Evolutionary conservation across 2,888 invertebrate genomes (phyloP).

Genomic region (Tachina fera): DNA sequence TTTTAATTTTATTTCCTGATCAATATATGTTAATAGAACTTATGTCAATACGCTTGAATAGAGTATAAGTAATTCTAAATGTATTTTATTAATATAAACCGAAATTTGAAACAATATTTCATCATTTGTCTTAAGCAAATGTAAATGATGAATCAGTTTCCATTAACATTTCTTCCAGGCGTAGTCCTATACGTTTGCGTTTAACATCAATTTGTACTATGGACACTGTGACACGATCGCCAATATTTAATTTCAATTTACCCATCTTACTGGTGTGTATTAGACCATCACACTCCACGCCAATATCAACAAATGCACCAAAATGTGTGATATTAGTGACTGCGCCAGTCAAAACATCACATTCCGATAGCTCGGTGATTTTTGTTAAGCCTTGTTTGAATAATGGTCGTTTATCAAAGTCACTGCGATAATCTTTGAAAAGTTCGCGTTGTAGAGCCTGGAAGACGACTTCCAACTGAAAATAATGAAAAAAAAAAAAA

Average conservation of each 20-base stretch:
- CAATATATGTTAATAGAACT: too few species aligned
- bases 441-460: conserved; percentile 86
- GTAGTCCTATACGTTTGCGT: conserved; percentile 85
- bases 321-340: conserved; percentile 94
- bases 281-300: conserved; percentile 88
- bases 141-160: conserved; percentile 79
- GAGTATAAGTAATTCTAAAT: too few species aligned
- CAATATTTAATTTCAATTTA: conserved; percentile 85
- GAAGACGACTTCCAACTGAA: conserved; percentile 82
- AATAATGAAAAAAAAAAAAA: background rate
- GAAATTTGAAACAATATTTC: too few species aligned
- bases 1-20: too few species aligned
- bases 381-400: conserved; percentile 89
- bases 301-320: conserved; percentile 95
- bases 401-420: conserved; percentile 87
- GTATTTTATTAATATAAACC: too few species aligned
- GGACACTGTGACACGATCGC: conserved; percentile 88
- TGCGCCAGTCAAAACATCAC: conserved; percentile 88
- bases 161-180: conserved; percentile 81
- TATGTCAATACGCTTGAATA: too few species aligned
- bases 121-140: conserved; percentile 60
- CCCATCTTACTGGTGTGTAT: conserved; percentile 87
- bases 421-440: conserved; percentile 89
- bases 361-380: conserved; percentile 86
- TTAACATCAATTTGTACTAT: conserved; percentile 85